These are phyloP conservation scores for Bombus pyrosoma DNA, from an alignment of 1,140 invertebrate genomes.

Conservation along the genomic window DNA sequence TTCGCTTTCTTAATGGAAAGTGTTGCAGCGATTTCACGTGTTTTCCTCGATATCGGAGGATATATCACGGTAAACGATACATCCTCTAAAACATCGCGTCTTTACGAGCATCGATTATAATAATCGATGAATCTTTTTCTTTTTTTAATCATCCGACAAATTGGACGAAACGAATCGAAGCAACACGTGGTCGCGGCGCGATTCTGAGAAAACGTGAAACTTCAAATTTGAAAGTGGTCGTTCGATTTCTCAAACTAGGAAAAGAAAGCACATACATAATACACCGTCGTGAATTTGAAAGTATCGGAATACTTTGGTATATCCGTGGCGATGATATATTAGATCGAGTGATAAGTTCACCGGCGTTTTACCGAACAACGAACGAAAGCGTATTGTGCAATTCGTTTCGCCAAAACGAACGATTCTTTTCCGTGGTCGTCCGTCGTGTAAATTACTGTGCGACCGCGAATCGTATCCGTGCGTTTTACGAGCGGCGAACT, in stretches of 20 bases:
- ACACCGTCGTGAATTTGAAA: too few species aligned
- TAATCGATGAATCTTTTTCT: neutral
- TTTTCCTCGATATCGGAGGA: neutral
- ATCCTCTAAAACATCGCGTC: neutral
- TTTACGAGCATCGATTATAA: neutral
- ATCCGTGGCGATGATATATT: too few species aligned
- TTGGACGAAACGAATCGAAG: too few species aligned
- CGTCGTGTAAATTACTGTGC: neutral
- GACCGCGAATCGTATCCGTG: neutral
- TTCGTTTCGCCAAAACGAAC: neutral
- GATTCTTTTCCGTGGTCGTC: neutral
- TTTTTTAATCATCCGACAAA: too few species aligned
- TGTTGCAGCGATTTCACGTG: neutral
- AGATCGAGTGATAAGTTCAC: too few species aligned
- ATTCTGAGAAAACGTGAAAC: too few species aligned
- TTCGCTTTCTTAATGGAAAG: constrained; percentile 11
- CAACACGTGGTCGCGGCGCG: too few species aligned
- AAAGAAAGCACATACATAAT: too few species aligned
- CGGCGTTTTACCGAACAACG: neutral
- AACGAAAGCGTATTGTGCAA: neutral
- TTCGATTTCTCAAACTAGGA: too few species aligned
- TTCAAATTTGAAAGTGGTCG: too few species aligned
- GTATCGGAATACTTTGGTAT: too few species aligned
- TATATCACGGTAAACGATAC: too few species aligned
- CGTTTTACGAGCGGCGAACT: neutral